A percentile compares a stretch with the other conserved stretches of the same genome.
phyloP scores from a whole-genome alignment of 2,797 vertebrate species.

The Phoebastria nigripes region DNA sequence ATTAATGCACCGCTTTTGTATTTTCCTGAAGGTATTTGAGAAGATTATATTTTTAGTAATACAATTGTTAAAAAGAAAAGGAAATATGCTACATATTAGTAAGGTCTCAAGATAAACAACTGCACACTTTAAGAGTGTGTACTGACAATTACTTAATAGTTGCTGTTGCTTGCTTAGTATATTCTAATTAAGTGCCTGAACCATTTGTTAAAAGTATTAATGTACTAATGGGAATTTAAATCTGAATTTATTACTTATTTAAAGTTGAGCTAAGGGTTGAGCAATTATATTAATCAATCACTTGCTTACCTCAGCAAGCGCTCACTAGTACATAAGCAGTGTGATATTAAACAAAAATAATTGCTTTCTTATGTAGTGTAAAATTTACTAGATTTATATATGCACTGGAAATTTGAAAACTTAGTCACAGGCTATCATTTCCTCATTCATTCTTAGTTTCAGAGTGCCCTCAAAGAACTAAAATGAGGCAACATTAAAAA shows the following conservation, averaged over 20 bases:
- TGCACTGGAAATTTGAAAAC: background rate
- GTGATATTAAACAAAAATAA: background rate
- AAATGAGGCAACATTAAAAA: background rate
- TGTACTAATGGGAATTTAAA: background rate
- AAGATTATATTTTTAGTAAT: background rate
- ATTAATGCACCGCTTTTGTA: background rate
- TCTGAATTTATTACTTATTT: conserved; percentile 12
- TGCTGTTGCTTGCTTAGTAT: background rate
- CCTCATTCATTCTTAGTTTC: background rate
- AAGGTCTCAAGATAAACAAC: background rate
- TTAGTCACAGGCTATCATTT: background rate
- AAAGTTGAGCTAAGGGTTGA: background rate
- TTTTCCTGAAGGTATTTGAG: background rate
- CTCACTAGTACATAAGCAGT: background rate
- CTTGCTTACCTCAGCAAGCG: background rate
- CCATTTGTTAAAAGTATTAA: background rate
- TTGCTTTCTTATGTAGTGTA: background rate
- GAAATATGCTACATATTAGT: background rate
- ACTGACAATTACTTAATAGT: background rate
- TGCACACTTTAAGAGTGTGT: background rate
- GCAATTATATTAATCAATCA: background rate
- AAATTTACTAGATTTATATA: background rate
- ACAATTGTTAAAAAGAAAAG: background rate
- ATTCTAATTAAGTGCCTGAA: background rate
- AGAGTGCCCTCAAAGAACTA: background rate